These are phyloP conservation scores for Onthophagus sagittarius DNA, from an alignment of 2,888 invertebrate genomes.

Conservation along the genomic window DNA sequence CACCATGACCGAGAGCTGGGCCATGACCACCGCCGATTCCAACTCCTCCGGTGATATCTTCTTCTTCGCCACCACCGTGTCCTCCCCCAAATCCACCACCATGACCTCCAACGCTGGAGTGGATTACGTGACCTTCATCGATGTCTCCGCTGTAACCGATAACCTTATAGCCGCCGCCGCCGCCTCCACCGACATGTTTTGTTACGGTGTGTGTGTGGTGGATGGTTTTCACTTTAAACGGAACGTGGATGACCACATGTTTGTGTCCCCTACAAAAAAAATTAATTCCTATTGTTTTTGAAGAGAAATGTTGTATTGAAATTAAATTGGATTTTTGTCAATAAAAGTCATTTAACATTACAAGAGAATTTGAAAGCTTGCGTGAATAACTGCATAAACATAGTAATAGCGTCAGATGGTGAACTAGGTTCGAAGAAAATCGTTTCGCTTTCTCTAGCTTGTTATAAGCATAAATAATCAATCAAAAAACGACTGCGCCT, in stretches of 20 bases:
- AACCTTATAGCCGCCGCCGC: constrained; percentile 56
- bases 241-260: constrained; percentile 75
- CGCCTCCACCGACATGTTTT: constrained; percentile 61
- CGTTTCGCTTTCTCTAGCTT: too few species aligned
- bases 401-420: neutral
- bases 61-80: constrained; percentile 31
- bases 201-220: constrained; percentile 76
- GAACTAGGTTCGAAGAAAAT: neutral
- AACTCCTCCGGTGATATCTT: constrained; percentile 27
- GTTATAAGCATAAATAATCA: too few species aligned
- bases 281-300: constrained; percentile 1
- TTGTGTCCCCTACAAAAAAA: constrained; percentile 51
- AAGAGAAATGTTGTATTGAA: neutral
- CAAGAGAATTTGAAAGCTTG: too few species aligned
- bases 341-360: too few species aligned
- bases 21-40: constrained; percentile 29
- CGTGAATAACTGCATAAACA: too few species aligned
- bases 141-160: constrained; percentile 66
- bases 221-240: constrained; percentile 70
- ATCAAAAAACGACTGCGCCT: too few species aligned
- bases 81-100: constrained; percentile 36
- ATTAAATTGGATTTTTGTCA: too few species aligned
- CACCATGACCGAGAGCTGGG: constrained; percentile 40
- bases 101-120: constrained; percentile 44
- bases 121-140: constrained; percentile 50